These are phyloP conservation scores for Catagonus wagneri DNA, from an alignment of 2,113 vertebrate species.

Conservation along the genomic window DNA sequence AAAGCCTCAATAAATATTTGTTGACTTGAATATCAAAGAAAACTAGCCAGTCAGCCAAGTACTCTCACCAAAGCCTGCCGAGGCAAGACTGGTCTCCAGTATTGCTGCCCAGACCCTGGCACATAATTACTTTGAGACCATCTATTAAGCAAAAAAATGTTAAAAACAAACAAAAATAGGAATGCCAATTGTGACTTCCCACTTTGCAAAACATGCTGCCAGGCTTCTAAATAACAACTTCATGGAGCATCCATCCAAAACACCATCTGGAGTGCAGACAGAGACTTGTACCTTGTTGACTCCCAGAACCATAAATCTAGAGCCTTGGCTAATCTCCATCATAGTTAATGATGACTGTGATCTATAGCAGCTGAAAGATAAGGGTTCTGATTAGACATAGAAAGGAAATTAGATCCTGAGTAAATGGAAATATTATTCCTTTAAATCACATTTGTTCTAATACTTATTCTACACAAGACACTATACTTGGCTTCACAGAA, in stretches of 20 bases:
- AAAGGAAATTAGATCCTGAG: slow-evolving; percentile 49
- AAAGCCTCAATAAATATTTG: slow-evolving; percentile 47
- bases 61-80: slow-evolving; percentile 38
- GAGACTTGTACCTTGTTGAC: slow-evolving; percentile 57
- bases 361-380: slow-evolving; percentile 50
- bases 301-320: slow-evolving; percentile 61
- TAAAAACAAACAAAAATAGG: slow-evolving; percentile 8
- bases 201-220: slow-evolving; percentile 65
- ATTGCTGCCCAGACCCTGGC: slow-evolving; percentile 60
- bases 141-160: slow-evolving; percentile 68
- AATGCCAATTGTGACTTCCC: slow-evolving; percentile 47
- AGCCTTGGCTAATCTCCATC: slow-evolving; percentile 45
- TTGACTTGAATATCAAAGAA: slow-evolving; percentile 61
- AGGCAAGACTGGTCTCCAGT: slow-evolving; percentile 32
- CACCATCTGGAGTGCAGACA: slow-evolving; percentile 61
- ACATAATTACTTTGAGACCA: slow-evolving; percentile 57
- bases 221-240: slow-evolving; percentile 67
- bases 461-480: slow-evolving; percentile 3
- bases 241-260: slow-evolving; percentile 57
- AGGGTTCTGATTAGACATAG: slow-evolving; percentile 41
- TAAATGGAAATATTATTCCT: slow-evolving; percentile 53
- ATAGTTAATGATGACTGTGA: slow-evolving; percentile 31
- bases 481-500: neutral
- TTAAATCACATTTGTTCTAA: slow-evolving; percentile 1
- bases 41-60: slow-evolving; percentile 46